A percentile compares a stretch with the other conserved stretches of the same genome.
phyloP scores from a whole-genome alignment of 2,113 vertebrate species.

The Herpetotheres cachinnans region DNA sequence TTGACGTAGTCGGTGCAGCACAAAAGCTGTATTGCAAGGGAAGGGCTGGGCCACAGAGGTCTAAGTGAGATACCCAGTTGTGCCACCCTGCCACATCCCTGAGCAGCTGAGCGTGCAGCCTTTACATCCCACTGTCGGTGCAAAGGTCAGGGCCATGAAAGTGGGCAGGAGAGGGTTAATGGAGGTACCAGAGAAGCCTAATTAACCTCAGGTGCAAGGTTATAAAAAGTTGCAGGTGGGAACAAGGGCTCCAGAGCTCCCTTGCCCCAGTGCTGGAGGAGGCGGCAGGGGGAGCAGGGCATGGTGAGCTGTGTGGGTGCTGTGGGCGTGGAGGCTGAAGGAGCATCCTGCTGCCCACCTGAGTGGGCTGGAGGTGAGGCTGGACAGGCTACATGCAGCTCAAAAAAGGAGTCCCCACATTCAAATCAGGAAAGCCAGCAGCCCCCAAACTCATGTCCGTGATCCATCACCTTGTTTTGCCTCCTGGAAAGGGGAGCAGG shows the following conservation, averaged over 20 bases:
- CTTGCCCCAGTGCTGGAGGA: too few species aligned
- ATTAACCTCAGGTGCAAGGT: not conserved
- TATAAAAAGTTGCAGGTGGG: not conserved
- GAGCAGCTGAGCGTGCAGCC: not conserved
- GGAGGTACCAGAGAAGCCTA: not conserved
- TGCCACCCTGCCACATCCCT: not conserved
- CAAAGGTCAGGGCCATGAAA: accelerated
- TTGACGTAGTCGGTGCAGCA: not conserved
- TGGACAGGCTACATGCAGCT: not conserved
- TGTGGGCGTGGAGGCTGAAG: not conserved
- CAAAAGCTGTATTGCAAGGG: not conserved
- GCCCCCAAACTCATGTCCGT: not conserved
- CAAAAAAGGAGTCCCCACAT: not conserved
- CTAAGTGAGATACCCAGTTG: not conserved
- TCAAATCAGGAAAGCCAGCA: accelerated
- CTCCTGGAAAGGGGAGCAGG: not conserved
- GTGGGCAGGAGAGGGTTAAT: not conserved
- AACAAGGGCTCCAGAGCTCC: not conserved
- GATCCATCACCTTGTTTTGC: not conserved
- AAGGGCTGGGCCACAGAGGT: not conserved
- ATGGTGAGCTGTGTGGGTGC: accelerated
- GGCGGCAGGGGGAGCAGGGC: not conserved
- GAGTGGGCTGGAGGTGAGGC: not conserved
- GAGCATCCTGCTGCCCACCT: too few species aligned
- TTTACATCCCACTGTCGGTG: not conserved